Evolutionary conservation across 2,888 invertebrate genomes (phyloP), one percentile per base, ranked within the genome.

Genomic region (Tetheella fluctuosa): DNA sequence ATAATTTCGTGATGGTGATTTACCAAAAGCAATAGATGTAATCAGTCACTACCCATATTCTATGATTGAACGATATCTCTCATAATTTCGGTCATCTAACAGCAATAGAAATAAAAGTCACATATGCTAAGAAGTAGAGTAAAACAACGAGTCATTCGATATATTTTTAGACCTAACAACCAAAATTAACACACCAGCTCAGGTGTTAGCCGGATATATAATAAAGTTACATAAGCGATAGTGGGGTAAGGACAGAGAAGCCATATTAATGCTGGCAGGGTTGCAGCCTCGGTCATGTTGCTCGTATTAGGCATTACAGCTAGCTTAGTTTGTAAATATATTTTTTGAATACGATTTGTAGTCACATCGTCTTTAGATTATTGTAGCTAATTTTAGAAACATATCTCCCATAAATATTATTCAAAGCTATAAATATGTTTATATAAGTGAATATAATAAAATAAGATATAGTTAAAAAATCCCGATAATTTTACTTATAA

Each of bases 181-280:
- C 42, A 48, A 13, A 39, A 39, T 39, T 39, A 39, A 39, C n/a
- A 39, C n/a, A 6, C n/a, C n/a, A 39, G 55, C 12, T n/a, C 59
- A 59, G 30, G 59, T 63, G 64, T 57, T 70, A 71, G 67, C 68
- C 70, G 68, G 73, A 70, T 70, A 71, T 63, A 53, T 58, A 58
- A 25, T 53, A 56, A 20, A 42, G 57, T 67, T 63, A 67, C 59
- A 57, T 66, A 67, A 69, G 63, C 30, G 59, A 59, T 48, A 64
- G 64, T 52, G 52, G 17, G 20, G 61, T 58, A 65, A 73, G 71
- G 72, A 56, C 71, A 52, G 17, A 0, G 76, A 78, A 74, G 67
- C 76, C 76, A 13, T 65, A 64, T 17, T 25, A 59, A 42, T 62
- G 65, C 62, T 25, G 48, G 55, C 64, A 64, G 59, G 59, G 63